These are phyloP conservation scores for Tiliacea citrago DNA, from an alignment of 2,888 invertebrate species.

Conservation along the genomic window DNA sequence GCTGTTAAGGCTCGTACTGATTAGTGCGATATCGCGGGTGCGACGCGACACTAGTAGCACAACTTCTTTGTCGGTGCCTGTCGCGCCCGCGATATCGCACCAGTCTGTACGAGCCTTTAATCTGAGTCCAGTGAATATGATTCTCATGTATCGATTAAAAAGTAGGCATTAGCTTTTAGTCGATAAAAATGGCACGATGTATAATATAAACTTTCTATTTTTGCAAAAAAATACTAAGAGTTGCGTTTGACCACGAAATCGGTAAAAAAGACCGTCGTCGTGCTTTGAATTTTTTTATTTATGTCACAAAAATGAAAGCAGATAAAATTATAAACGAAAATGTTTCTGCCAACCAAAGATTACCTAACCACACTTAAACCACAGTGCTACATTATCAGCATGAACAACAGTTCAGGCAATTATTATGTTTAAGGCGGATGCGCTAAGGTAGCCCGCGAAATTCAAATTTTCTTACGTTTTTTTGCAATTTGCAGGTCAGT, in stretches of 20 bases:
- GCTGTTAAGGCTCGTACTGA: too few relatives aligned
- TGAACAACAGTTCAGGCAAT: too few relatives aligned
- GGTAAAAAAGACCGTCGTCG: not conserved
- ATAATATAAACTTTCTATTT: not conserved
- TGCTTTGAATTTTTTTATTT: not conserved
- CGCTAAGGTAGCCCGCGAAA: too few relatives aligned
- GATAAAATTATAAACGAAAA: slow-evolving; percentile 9
- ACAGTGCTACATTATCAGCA: not conserved
- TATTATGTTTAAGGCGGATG: too few relatives aligned
- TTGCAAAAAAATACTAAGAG: not conserved
- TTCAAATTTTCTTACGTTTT: too few relatives aligned
- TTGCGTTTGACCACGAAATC: slow-evolving; percentile 6
- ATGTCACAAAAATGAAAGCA: slow-evolving; percentile 9
- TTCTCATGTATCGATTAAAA: not conserved
- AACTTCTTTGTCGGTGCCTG: too few relatives aligned
- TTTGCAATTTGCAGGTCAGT: too few relatives aligned
- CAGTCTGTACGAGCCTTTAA: too few relatives aligned
- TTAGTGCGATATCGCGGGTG: too few relatives aligned
- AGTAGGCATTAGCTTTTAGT: not conserved
- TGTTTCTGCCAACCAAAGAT: not conserved
- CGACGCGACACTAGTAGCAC: too few relatives aligned
- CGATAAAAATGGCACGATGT: not conserved
- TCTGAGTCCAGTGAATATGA: not conserved
- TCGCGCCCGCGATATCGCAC: too few relatives aligned
- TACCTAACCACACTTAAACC: not conserved